phyloP scores from a whole-genome alignment of 2,888 invertebrate species.

The Synergus itoensis region DNA sequence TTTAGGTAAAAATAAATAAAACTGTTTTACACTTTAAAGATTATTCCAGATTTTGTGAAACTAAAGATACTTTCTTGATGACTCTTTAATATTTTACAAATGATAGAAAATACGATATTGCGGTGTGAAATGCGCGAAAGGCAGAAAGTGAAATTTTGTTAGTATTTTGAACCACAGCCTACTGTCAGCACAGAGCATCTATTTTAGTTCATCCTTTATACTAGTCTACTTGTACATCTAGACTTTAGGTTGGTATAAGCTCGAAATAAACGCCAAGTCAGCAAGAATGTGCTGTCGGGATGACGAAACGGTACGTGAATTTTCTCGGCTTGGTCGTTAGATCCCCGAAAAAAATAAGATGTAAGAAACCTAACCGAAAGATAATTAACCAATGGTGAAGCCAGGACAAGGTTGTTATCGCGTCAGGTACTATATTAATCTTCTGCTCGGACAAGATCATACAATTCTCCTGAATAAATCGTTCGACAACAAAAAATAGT shows the following conservation, averaged over 20 bases:
- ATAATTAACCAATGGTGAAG: constrained; percentile 25
- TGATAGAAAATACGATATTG: neutral
- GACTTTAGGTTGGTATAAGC: constrained; percentile 32
- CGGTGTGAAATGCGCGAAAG: neutral
- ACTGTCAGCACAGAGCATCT: constrained; percentile 61
- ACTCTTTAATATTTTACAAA: neutral
- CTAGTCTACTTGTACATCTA: constrained; percentile 6
- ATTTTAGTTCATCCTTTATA: constrained; percentile 64
- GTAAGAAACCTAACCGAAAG: constrained; percentile 7
- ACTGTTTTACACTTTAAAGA: too few species aligned
- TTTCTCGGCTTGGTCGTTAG: constrained; percentile 28
- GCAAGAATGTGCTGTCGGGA: constrained; percentile 7
- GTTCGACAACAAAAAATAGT: neutral
- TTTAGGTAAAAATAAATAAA: too few species aligned
- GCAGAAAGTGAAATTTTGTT: constrained; percentile 14
- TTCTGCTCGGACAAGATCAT: neutral
- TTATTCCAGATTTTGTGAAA: too few species aligned
- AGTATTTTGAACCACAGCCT: constrained; percentile 45
- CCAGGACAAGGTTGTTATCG: constrained; percentile 32
- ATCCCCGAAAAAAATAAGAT: neutral
- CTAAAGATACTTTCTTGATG: neutral
- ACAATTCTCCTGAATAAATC: neutral
- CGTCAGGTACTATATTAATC: constrained; percentile 18
- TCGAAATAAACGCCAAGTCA: constrained; percentile 58
- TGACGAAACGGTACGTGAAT: constrained; percentile 35